Percentiles rank a stretch among this genome's conserved stretches.
Evolutionary conservation across 2,113 vertebrate genomes (phyloP).

Genomic region (Eolophus roseicapilla): DNA sequence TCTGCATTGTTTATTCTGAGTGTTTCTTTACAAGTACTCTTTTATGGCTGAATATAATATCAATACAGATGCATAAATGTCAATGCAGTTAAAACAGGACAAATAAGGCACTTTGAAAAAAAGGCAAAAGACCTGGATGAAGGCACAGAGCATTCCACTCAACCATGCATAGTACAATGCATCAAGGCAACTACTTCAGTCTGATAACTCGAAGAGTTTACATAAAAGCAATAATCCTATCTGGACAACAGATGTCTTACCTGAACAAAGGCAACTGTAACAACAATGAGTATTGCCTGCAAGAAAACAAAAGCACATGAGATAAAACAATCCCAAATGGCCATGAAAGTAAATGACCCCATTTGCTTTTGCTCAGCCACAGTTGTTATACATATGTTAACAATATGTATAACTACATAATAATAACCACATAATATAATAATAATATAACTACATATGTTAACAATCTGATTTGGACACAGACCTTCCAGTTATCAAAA

Average conservation of each 20-base stretch:
- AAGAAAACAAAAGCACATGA: not conserved
- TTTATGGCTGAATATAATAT: not conserved
- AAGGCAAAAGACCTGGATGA: not conserved
- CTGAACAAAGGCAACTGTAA: slow-evolving; percentile 98
- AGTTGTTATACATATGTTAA: not conserved
- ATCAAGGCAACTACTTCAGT: not conserved
- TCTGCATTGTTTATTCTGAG: not conserved
- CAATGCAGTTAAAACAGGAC: not conserved
- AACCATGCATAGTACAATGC: not conserved
- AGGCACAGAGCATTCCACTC: not conserved
- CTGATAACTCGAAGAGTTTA: not conserved
- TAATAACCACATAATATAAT: not conserved
- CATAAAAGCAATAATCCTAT: not conserved
- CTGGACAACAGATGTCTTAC: slow-evolving; percentile 69
- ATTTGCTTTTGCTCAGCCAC: not conserved
- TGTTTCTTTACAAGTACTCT: not conserved
- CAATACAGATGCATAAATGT: not conserved
- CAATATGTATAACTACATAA: not conserved
- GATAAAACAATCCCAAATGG: not conserved
- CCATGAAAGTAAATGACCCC: not conserved
- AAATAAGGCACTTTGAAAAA: not conserved
- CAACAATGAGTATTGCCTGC: slow-evolving; percentile 97
- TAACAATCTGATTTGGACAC: not conserved
- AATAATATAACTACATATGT: not conserved
- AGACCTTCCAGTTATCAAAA: not conserved